Conservation (phyloP, 2,797 vertebrate genomes). For the Sebastes itinus region DNA sequence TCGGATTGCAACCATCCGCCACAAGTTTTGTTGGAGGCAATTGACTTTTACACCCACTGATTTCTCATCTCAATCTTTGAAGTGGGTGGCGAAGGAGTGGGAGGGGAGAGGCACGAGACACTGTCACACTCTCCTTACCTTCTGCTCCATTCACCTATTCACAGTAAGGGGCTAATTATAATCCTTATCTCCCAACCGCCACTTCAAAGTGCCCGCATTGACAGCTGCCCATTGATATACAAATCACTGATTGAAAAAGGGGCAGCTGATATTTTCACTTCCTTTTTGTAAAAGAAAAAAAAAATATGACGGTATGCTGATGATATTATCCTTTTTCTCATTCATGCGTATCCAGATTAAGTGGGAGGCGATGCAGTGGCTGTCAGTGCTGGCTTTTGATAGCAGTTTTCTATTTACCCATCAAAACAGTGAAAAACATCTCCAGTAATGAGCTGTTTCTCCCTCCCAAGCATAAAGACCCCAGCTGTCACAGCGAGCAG, state of each 20-base stretch:
- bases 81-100: constrained; percentile 36
- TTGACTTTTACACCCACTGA: constrained; percentile 74
- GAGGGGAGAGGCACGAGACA: constrained; percentile 22
- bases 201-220: constrained; percentile 57
- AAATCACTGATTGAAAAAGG: constrained; percentile 65
- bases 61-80: constrained; percentile 62
- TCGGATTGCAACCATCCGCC: constrained; percentile 61
- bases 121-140: constrained; percentile 55
- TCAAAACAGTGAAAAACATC: constrained; percentile 73
- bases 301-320: constrained; percentile 56
- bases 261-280: constrained; percentile 51
- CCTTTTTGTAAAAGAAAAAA: constrained; percentile 28
- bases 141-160: constrained; percentile 50
- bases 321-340: constrained; percentile 70
- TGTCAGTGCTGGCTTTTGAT: constrained; percentile 68
- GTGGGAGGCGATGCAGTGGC: constrained; percentile 55
- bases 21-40: constrained; percentile 62
- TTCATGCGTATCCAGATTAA: constrained; percentile 73
- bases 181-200: constrained; percentile 58
- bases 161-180: constrained; percentile 65
- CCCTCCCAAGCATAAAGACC: constrained; percentile 66
- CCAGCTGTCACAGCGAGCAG: constrained; percentile 64
- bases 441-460: constrained; percentile 72
- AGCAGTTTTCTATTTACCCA: constrained; percentile 71
- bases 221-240: constrained; percentile 70